phyloP scores from a whole-genome alignment of 35 echinoderm and acorn worm genomes.

The Ophioderma brevispina region DNA sequence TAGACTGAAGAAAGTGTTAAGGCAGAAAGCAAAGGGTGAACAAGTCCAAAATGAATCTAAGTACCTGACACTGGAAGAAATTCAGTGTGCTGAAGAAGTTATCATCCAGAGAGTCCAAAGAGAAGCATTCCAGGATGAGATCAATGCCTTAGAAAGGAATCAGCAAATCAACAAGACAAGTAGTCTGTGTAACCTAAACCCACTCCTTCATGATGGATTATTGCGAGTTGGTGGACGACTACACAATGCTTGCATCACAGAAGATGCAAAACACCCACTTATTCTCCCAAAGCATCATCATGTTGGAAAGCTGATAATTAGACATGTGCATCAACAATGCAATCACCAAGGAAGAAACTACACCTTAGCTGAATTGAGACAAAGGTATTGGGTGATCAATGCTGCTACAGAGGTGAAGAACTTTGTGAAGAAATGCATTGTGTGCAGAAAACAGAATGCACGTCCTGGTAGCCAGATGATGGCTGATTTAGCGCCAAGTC shows the following conservation, averaged over 20 bases:
- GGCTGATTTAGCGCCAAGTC: constrained; percentile 43
- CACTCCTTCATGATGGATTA: constrained; percentile 64
- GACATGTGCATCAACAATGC: constrained; percentile 57
- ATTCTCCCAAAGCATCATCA: constrained; percentile 37
- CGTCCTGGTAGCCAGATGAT: constrained; percentile 29
- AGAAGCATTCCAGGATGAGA: not conserved
- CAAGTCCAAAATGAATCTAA: not conserved
- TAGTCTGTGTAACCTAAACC: constrained; percentile 43
- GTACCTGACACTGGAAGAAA: constrained; percentile 3
- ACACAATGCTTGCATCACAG: constrained; percentile 15
- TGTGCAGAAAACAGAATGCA: constrained; percentile 3
- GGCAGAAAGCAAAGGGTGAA: not conserved
- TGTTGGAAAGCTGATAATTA: constrained; percentile 55
- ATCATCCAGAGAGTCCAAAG: not conserved
- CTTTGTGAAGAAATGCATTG: not conserved
- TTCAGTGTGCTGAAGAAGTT: constrained; percentile 11
- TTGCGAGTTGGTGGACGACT: constrained; percentile 66
- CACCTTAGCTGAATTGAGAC: constrained; percentile 55
- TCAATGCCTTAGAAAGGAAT: not conserved
- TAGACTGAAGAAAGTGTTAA: constrained; percentile 21
- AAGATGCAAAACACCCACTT: constrained; percentile 52
- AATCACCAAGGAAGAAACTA: constrained; percentile 64
- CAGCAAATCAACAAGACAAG: not conserved
- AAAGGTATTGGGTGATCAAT: constrained; percentile 56
- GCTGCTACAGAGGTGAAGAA: not conserved